These are phyloP conservation scores for Pandemis corylana DNA, from an alignment of 2,888 invertebrate genomes.

Conservation along the genomic window DNA sequence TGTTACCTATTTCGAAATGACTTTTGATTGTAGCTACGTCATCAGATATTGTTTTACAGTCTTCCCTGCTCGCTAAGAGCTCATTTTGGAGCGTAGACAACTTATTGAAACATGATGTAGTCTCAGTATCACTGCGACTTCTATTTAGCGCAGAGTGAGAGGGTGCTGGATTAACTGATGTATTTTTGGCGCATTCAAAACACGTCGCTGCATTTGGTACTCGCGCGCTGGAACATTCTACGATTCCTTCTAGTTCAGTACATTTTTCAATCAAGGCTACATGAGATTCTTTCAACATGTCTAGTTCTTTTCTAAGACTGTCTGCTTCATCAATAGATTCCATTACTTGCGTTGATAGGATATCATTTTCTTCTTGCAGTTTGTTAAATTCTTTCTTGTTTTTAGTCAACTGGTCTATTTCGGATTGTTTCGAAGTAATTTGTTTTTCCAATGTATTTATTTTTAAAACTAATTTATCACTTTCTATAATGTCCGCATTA, in stretches of 20 bases:
- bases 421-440: slow-evolving; percentile 32
- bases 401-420: not conserved
- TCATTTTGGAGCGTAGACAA: slow-evolving; percentile 75
- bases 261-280: slow-evolving; percentile 54
- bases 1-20: slow-evolving; percentile 68
- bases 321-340: slow-evolving; percentile 85
- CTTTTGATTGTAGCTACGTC: slow-evolving; percentile 76
- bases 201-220: slow-evolving; percentile 4
- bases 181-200: slow-evolving; percentile 42
- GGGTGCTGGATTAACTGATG: slow-evolving; percentile 37
- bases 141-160: slow-evolving; percentile 63
- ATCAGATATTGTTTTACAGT: slow-evolving; percentile 74
- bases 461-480: slow-evolving; percentile 62
- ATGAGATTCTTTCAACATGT: slow-evolving; percentile 57
- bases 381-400: slow-evolving; percentile 53
- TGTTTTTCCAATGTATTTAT: slow-evolving; percentile 63
- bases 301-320: slow-evolving; percentile 70
- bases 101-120: slow-evolving; percentile 70
- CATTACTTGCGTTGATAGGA: slow-evolving; percentile 84
- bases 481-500: slow-evolving; percentile 61
- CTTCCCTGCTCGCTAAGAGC: slow-evolving; percentile 72
- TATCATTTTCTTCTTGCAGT: slow-evolving; percentile 82
- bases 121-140: slow-evolving; percentile 73
- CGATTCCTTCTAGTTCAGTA: slow-evolving; percentile 50
- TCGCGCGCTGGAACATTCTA: slow-evolving; percentile 39